Evolutionary conservation across 1,140 invertebrate species (phyloP).

Genomic region (Drosophila novamexicana): DNA sequence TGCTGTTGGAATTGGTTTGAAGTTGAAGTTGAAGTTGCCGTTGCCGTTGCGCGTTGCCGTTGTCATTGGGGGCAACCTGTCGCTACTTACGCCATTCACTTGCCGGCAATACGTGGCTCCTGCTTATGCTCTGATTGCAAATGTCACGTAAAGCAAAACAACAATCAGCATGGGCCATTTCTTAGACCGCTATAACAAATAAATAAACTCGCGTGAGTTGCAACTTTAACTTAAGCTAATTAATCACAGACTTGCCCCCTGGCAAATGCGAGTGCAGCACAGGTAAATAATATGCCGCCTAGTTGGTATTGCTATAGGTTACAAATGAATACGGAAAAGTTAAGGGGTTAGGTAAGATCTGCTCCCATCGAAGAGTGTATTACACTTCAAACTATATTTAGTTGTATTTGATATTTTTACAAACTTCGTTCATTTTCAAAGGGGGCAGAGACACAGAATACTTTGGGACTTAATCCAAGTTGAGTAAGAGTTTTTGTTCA

Average conservation of each 20-base stretch:
- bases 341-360: not conserved
- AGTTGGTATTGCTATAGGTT: not conserved
- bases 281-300: not conserved
- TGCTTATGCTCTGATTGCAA: conserved; percentile 62
- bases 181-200: conserved; percentile 2
- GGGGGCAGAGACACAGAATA: no score
- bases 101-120: conserved; percentile 64
- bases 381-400: no score
- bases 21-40: conserved; percentile 21
- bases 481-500: no score
- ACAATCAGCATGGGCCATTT: conserved; percentile 23
- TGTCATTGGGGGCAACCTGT: conserved; percentile 50
- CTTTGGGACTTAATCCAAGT: no score
- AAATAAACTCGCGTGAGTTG: conserved; percentile 25
- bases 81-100: conserved; percentile 67
- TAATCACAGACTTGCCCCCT: conserved; percentile 17
- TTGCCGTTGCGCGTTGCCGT: not conserved
- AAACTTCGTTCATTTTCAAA: no score
- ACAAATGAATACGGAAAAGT: not conserved
- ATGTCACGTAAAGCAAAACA: conserved; percentile 49
- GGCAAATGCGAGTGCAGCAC: not conserved
- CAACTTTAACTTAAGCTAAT: conserved; percentile 27
- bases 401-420: no score
- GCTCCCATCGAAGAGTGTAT: no score
- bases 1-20: conserved; percentile 27